These are phyloP conservation scores for Gymnobelideus leadbeateri DNA, from an alignment of 2,113 vertebrate species.

Conservation along the genomic window DNA sequence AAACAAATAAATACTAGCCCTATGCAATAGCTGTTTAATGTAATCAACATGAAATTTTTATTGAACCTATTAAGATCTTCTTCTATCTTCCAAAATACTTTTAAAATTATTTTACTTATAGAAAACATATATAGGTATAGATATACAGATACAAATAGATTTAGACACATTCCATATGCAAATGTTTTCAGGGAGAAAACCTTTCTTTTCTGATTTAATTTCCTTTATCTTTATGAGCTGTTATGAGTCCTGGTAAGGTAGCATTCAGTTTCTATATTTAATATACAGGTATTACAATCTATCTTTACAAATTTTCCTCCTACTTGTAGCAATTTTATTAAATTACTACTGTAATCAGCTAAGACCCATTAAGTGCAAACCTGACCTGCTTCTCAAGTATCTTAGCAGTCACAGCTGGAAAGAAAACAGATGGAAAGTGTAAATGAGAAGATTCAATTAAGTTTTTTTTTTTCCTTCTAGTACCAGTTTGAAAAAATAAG, in stretches of 20 bases:
- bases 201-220: background rate
- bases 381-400: conserved; percentile 81
- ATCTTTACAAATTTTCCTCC: conserved; percentile 41
- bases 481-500: conserved; percentile 73
- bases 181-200: conserved; percentile 41
- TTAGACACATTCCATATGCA: background rate
- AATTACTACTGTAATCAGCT: conserved; percentile 80
- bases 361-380: conserved; percentile 78
- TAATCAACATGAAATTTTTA: background rate
- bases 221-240: conserved; percentile 32
- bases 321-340: conserved; percentile 76
- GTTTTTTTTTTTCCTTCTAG: conserved; percentile 78
- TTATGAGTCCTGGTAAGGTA: conserved; percentile 16
- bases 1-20: too few relatives aligned
- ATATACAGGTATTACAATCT: conserved; percentile 2
- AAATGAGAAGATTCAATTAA: conserved; percentile 86
- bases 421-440: conserved; percentile 84
- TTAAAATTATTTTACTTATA: background rate
- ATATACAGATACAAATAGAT: too few relatives aligned
- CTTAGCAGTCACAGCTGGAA: conserved; percentile 83
- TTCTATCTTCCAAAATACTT: background rate
- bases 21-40: background rate
- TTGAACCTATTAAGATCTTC: background rate
- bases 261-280: conserved; percentile 32
- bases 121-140: background rate